Conservation (phyloP, 2,888 invertebrate species). For the Thumatha senex region DNA sequence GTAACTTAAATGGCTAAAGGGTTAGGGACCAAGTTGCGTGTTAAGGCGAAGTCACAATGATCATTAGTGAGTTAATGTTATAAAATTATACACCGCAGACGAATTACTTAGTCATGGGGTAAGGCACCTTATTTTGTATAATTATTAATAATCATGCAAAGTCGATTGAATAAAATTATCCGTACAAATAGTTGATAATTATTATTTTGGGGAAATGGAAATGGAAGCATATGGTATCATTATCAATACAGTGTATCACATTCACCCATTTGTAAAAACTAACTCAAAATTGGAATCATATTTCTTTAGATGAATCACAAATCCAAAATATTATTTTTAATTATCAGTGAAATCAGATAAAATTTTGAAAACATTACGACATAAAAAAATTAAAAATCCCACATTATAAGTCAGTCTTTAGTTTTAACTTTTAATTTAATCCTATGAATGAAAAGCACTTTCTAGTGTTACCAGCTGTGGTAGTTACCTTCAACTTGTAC, state of each 20-base stretch:
- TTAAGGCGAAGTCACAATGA: conserved; percentile 7
- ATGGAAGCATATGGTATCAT: background rate
- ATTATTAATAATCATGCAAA: conserved; percentile 11
- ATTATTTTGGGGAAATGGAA: too few relatives aligned
- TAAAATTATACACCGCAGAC: conserved; percentile 12
- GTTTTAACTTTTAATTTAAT: too few relatives aligned
- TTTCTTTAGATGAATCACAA: too few relatives aligned
- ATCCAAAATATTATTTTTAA: too few relatives aligned
- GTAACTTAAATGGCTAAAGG: conserved; percentile 7
- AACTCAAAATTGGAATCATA: too few relatives aligned
- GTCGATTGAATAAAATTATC: conserved; percentile 6
- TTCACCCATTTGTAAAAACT: background rate
- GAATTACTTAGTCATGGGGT: conserved; percentile 7
- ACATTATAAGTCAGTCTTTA: too few relatives aligned
- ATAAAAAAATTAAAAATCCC: too few relatives aligned
- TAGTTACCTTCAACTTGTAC: too few relatives aligned
- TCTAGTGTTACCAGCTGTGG: too few relatives aligned
- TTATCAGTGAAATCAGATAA: too few relatives aligned
- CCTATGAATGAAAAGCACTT: too few relatives aligned
- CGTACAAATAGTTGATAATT: background rate
- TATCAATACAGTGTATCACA: background rate
- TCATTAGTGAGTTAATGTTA: conserved; percentile 12
- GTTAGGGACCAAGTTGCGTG: conserved; percentile 11
- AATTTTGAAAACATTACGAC: too few relatives aligned
- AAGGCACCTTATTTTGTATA: conserved; percentile 11